Percentiles rank a stretch among this genome's conserved stretches.
phyloP scores from a whole-genome alignment of 92 coral and sea anemone species.

The Epizoanthus rinbou region DNA sequence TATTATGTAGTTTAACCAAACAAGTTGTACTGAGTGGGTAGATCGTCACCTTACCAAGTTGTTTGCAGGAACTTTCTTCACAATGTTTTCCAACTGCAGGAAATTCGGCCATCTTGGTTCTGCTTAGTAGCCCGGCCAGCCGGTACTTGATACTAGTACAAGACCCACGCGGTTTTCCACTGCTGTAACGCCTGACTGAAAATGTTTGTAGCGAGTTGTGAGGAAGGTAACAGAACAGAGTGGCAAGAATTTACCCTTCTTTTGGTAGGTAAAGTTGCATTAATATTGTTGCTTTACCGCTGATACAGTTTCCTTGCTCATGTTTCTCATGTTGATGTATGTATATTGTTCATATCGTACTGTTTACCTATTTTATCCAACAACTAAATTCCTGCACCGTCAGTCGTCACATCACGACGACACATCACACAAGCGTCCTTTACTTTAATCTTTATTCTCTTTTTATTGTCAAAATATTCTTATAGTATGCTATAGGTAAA shows the following conservation, averaged over 20 bases:
- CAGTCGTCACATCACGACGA: background rate
- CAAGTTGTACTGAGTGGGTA: background rate
- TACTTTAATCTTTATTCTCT: too few species aligned
- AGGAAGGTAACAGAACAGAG: slow-evolving; percentile 17
- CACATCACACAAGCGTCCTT: too few species aligned
- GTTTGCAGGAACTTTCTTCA: slow-evolving; percentile 74
- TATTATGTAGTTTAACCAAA: too few species aligned
- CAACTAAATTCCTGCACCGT: slow-evolving; percentile 18
- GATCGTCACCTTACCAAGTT: slow-evolving; percentile 65
- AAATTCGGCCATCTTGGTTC: slow-evolving; percentile 89
- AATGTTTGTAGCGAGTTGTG: slow-evolving; percentile 65
- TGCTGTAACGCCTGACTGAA: slow-evolving; percentile 46
- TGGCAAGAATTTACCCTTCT: slow-evolving; percentile 63
- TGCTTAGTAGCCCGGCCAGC: slow-evolving; percentile 27
- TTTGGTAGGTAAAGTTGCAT: slow-evolving; percentile 53
- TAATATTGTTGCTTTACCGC: background rate
- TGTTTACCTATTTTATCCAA: background rate
- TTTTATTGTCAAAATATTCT: too few species aligned
- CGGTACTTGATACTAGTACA: slow-evolving; percentile 13
- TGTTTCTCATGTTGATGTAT: background rate
- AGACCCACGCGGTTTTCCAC: slow-evolving; percentile 26
- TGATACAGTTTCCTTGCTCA: background rate
- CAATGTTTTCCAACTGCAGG: slow-evolving; percentile 81
- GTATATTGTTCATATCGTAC: background rate
- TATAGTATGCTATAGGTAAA: too few species aligned